Evolutionary conservation across 2,113 vertebrate species (phyloP).

Genomic region (Tragelaphus strepsiceros): DNA sequence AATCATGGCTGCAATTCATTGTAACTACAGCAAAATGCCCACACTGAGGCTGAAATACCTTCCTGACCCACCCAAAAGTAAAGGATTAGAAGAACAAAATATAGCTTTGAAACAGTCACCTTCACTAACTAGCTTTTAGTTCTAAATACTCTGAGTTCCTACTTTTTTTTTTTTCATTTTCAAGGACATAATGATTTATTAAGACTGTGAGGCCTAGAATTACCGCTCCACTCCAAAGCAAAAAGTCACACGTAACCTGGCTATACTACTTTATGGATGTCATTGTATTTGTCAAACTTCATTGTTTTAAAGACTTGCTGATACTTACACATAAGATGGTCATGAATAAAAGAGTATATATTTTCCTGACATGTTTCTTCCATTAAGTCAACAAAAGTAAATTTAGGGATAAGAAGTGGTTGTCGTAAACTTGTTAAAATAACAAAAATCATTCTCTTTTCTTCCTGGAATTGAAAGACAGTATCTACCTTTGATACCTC

Average conservation of each 20-base stretch:
- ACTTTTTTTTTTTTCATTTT: not conserved
- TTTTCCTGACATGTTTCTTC: not conserved
- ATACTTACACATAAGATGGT: not conserved
- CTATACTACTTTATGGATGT: not conserved
- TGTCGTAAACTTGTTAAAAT: not conserved
- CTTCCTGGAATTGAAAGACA: not conserved
- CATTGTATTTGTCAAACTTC: not conserved
- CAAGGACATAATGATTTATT: not conserved
- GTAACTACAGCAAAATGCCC: conserved; percentile 60
- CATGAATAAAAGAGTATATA: not conserved
- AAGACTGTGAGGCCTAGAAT: not conserved
- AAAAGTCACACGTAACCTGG: not conserved
- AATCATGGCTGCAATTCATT: conserved; percentile 66
- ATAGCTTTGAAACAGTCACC: conserved; percentile 40
- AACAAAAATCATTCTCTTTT: not conserved
- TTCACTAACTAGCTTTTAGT: conserved; percentile 35
- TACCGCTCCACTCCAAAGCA: not conserved
- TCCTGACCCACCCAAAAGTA: not conserved
- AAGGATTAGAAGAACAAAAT: conserved; percentile 30
- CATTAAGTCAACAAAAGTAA: not conserved
- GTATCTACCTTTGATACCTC: not conserved
- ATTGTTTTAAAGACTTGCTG: not conserved
- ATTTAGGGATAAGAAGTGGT: not conserved
- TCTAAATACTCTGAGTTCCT: not conserved
- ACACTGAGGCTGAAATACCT: not conserved